A percentile compares a stretch with the other conserved stretches of the same genome.
phyloP scores from a whole-genome alignment of 1,140 invertebrate species.

The Akabosia matsudoensis region DNA sequence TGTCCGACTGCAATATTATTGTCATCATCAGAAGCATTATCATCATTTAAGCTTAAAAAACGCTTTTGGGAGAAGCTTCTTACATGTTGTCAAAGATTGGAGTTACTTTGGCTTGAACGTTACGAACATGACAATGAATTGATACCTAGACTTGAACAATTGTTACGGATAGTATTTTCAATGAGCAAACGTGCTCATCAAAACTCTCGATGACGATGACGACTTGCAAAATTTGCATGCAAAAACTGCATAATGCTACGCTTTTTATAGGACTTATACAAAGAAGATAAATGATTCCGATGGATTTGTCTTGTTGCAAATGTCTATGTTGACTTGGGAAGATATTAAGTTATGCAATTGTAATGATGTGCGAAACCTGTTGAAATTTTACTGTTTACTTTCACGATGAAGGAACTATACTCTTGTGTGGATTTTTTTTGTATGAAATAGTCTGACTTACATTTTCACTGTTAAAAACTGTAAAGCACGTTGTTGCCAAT shows the following conservation, averaged over 20 bases:
- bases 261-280: neutral
- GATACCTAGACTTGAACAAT: no score
- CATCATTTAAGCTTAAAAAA: neutral
- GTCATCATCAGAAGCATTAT: neutral
- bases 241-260: neutral
- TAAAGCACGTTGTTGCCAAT: no score
- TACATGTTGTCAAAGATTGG: neutral
- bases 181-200: no score
- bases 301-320: neutral
- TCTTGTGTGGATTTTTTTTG: no score
- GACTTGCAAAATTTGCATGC: slow-evolving; percentile 11
- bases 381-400: neutral
- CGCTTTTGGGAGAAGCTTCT: no score
- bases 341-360: neutral
- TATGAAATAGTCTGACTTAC: no score
- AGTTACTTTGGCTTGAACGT: no score
- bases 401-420: no score
- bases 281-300: neutral
- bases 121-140: neutral
- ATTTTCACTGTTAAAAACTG: no score
- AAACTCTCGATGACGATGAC: slow-evolving; percentile 6
- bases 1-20: slow-evolving; percentile 16
- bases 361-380: neutral
- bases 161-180: no score
- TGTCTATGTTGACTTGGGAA: neutral